Conservation (phyloP, 2,113 vertebrate species). For the Elephantulus edwardii region DNA sequence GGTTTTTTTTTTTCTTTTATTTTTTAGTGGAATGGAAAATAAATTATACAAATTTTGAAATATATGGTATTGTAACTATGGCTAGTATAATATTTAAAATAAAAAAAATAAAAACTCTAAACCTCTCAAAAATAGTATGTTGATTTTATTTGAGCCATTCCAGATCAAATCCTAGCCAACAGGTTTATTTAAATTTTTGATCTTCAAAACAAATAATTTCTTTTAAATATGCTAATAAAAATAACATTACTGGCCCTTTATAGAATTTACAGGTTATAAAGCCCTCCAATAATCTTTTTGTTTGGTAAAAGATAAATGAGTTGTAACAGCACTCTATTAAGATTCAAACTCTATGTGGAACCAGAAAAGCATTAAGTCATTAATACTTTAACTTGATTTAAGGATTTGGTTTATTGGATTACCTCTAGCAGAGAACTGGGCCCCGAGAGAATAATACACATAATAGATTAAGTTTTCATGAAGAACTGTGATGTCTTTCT, state of each 20-base stretch:
- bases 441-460: background rate
- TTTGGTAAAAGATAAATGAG: background rate
- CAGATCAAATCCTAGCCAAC: constrained; percentile 30
- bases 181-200: constrained; percentile 29
- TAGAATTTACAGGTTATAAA: constrained; percentile 49
- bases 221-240: constrained; percentile 51
- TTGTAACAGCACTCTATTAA: constrained; percentile 29
- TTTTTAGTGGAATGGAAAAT: background rate
- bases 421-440: constrained; percentile 23
- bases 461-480: constrained; percentile 37
- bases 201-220: constrained; percentile 41
- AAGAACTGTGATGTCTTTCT: constrained; percentile 9
- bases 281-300: background rate
- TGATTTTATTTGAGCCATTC: background rate
- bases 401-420: constrained; percentile 57
- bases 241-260: constrained; percentile 8
- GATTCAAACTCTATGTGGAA: background rate
- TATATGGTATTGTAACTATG: background rate
- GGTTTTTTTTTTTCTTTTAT: background rate
- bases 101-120: background rate
- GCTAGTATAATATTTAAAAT: too few relatives aligned
- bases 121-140: background rate
- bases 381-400: constrained; percentile 60
- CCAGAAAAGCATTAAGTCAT: background rate
- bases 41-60: background rate